A percentile compares a stretch with the other conserved stretches of the same genome.
These are phyloP conservation scores for Plebejus argus DNA, from an alignment of 2,888 invertebrate genomes.

Conservation along the genomic window DNA sequence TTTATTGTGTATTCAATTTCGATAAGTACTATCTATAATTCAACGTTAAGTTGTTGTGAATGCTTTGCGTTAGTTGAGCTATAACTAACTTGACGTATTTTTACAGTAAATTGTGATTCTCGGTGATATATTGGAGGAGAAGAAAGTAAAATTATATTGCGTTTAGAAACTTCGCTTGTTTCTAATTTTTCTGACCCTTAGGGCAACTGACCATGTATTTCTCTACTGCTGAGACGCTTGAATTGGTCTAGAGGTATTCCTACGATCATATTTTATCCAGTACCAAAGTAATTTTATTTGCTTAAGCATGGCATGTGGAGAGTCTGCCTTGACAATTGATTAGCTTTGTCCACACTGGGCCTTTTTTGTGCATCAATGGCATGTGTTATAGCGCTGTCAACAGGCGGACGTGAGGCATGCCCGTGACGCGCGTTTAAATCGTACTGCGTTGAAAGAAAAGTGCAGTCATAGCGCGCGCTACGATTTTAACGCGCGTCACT, in stretches of 20 bases:
- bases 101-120: neutral
- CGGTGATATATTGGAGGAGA: neutral
- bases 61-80: neutral
- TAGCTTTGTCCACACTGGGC: too few relatives aligned
- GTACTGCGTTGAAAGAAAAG: too few relatives aligned
- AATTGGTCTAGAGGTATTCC: neutral
- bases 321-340: neutral
- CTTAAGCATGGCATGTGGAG: neutral
- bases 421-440: too few relatives aligned
- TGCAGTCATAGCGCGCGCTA: too few relatives aligned
- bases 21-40: slow-evolving; percentile 22
- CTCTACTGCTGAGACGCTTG: neutral
- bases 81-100: neutral
- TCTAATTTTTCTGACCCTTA: neutral
- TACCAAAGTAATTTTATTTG: neutral
- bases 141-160: neutral
- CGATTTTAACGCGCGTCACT: too few relatives aligned
- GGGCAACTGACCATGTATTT: neutral
- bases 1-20: slow-evolving; percentile 21
- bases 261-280: neutral
- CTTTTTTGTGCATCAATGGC: too few relatives aligned
- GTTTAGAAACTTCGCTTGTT: neutral
- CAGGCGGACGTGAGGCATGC: too few relatives aligned
- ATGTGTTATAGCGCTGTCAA: too few relatives aligned
- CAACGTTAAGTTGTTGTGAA: slow-evolving; percentile 6